Conservation (phyloP, 2,888 invertebrate genomes). For the Palloptera scutellata region DNA sequence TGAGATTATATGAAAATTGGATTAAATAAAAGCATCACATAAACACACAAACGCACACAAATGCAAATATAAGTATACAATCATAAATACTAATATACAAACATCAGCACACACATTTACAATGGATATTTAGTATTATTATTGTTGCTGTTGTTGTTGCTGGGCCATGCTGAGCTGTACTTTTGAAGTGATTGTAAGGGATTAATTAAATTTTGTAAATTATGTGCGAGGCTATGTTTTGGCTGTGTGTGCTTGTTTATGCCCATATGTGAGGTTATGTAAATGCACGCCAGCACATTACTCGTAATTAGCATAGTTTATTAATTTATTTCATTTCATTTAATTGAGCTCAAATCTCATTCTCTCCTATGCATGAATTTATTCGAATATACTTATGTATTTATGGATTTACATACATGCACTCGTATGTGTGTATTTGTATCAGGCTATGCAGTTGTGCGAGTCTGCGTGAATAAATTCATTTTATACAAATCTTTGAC, state of each 20-base stretch:
- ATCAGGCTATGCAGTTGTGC: too few relatives aligned
- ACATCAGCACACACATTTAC: background rate
- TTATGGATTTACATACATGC: too few relatives aligned
- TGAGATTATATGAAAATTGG: background rate
- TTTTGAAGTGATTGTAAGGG: background rate
- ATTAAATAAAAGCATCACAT: slow-evolving; percentile 1
- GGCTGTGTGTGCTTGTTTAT: background rate
- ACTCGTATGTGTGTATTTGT: too few relatives aligned
- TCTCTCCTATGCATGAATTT: too few relatives aligned
- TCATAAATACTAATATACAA: background rate
- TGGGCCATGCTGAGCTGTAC: too few relatives aligned
- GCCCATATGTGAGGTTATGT: background rate
- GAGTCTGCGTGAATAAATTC: too few relatives aligned
- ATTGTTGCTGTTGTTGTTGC: background rate
- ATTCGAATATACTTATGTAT: too few relatives aligned
- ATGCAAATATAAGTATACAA: background rate
- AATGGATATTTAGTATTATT: slow-evolving; percentile 19
- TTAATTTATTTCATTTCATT: slow-evolving; percentile 20
- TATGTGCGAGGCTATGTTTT: background rate
- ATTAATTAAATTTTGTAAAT: slow-evolving; percentile 5
- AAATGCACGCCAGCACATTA: background rate
- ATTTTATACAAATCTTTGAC: too few relatives aligned
- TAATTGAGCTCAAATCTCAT: slow-evolving; percentile 6
- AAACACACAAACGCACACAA: background rate
- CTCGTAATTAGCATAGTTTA: background rate